phyloP scores from a whole-genome alignment of 2,113 vertebrate species.

The Chionodraco myersi region DNA sequence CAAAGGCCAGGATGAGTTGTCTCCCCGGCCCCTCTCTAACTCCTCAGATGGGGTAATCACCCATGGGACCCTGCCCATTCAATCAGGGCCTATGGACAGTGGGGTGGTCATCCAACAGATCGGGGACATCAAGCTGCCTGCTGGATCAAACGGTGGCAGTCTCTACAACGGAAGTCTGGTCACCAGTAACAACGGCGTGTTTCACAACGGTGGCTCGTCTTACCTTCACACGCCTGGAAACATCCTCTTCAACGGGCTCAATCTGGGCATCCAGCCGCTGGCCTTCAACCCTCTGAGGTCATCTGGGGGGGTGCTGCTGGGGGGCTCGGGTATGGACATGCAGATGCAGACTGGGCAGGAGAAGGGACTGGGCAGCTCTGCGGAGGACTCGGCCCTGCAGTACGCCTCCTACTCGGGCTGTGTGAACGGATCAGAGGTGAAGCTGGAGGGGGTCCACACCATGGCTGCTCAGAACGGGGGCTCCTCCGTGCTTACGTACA shows the following conservation, averaged over 20 bases:
- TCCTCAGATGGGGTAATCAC: slow-evolving; percentile 88
- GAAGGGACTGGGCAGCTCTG: slow-evolving; percentile 88
- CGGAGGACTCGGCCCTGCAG: slow-evolving; percentile 82
- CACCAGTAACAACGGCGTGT: slow-evolving; percentile 88
- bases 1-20: slow-evolving; percentile 96
- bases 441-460: slow-evolving; percentile 90
- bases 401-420: slow-evolving; percentile 88
- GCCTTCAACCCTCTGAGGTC: slow-evolving; percentile 90
- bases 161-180: slow-evolving; percentile 93
- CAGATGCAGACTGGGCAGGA: slow-evolving; percentile 86
- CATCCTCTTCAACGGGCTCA: slow-evolving; percentile 96
- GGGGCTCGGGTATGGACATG: slow-evolving; percentile 87
- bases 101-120: slow-evolving; percentile 97
- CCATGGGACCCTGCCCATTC: slow-evolving; percentile 85
- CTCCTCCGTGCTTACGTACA: slow-evolving; percentile 92
- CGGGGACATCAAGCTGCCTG: slow-evolving; percentile 93
- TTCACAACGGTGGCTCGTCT: slow-evolving; percentile 92
- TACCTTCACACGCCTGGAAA: slow-evolving; percentile 95
- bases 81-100: slow-evolving; percentile 87
- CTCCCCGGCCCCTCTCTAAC: slow-evolving; percentile 91
- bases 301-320: slow-evolving; percentile 85
- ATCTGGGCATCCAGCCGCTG: slow-evolving; percentile 90
- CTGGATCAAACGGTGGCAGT: slow-evolving; percentile 86
- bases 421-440: slow-evolving; percentile 89
- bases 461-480: slow-evolving; percentile 89